Conservation (phyloP, 2,888 invertebrate genomes). For the Bombylius discolor region DNA sequence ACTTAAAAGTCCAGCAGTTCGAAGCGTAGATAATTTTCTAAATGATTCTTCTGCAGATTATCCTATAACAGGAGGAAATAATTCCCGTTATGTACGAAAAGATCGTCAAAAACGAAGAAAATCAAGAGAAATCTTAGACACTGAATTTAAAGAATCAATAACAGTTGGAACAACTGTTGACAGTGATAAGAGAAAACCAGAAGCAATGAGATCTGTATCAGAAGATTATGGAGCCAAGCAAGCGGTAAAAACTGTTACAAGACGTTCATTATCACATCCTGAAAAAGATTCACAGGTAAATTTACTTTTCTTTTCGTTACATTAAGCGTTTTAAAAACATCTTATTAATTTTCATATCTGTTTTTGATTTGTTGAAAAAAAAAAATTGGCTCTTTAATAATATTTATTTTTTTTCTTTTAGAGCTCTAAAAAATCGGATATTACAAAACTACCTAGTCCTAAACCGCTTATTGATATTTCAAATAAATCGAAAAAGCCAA, state of each 20-base stretch:
- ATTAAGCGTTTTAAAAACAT: no score
- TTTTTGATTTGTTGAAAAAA: no score
- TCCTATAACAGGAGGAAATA: background rate
- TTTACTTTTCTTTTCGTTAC: background rate
- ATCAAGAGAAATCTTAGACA: slow-evolving; percentile 14
- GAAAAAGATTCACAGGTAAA: slow-evolving; percentile 32
- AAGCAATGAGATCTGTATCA: slow-evolving; percentile 34
- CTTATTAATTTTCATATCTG: no score
- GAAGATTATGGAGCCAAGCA: slow-evolving; percentile 31
- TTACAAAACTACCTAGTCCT: slow-evolving; percentile 31
- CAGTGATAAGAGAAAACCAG: slow-evolving; percentile 26
- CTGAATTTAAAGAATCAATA: background rate
- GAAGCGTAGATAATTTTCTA: slow-evolving; percentile 15
- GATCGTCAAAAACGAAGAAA: slow-evolving; percentile 15
- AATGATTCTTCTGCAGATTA: slow-evolving; percentile 12
- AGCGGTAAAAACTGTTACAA: slow-evolving; percentile 27
- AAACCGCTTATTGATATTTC: slow-evolving; percentile 30
- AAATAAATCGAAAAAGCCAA: slow-evolving; percentile 25
- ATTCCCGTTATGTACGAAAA: slow-evolving; percentile 10
- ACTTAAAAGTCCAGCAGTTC: background rate
- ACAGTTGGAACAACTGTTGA: background rate
- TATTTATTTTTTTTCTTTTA: slow-evolving; percentile 11
- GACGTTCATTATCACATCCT: slow-evolving; percentile 34
- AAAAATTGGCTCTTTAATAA: no score
- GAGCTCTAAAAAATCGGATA: slow-evolving; percentile 27